Evolutionary conservation across 2,797 vertebrate species (phyloP).

Genomic region (Cyclopterus lumpus): DNA sequence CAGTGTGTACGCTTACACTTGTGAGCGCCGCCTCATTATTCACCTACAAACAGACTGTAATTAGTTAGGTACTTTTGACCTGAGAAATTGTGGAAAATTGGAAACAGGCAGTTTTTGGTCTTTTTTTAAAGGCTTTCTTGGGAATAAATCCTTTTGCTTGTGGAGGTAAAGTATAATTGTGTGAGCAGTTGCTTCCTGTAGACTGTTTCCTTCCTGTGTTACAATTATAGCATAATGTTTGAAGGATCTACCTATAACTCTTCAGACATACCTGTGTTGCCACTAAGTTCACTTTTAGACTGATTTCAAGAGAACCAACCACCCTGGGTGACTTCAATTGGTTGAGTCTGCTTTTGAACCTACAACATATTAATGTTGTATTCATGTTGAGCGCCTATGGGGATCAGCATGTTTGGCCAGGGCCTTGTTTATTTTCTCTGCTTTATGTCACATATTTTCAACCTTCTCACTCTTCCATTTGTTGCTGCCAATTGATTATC

Average conservation of each 20-base stretch:
- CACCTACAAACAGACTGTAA: slow-evolving; percentile 2
- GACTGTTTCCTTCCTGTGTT: slow-evolving; percentile 4
- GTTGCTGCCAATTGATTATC: slow-evolving; percentile 23
- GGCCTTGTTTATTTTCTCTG: background rate
- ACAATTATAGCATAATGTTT: slow-evolving; percentile 9
- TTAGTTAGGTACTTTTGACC: slow-evolving; percentile 17
- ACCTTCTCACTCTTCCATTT: background rate
- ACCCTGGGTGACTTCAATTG: background rate
- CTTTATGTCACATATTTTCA: background rate
- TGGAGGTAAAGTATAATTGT: background rate
- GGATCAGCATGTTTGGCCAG: background rate
- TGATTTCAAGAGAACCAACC: background rate
- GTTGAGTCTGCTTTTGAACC: background rate
- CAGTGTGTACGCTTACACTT: background rate
- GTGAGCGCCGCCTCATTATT: slow-evolving; percentile 16
- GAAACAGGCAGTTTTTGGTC: background rate
- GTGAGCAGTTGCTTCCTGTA: slow-evolving; percentile 15
- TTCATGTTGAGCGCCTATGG: background rate
- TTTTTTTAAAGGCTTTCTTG: slow-evolving; percentile 4
- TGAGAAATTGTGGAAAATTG: slow-evolving; percentile 6
- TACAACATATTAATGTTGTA: background rate
- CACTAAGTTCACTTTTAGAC: background rate
- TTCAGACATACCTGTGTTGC: background rate
- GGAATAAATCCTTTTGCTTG: background rate
- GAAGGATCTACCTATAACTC: background rate